phyloP scores from a whole-genome alignment of 2,797 vertebrate genomes.

The Pampus argenteus region DNA sequence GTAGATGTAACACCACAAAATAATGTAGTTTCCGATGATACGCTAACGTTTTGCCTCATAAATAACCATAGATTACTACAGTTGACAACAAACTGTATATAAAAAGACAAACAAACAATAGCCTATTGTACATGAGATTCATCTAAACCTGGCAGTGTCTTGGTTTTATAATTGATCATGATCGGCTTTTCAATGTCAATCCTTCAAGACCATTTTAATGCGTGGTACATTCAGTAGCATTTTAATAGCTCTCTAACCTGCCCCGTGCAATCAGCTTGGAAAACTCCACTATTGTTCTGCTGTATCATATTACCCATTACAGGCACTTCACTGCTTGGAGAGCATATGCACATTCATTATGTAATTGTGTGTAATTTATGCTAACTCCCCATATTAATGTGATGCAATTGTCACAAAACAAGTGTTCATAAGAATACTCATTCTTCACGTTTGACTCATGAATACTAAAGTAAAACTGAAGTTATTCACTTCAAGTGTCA shows the following conservation, averaged over 20 bases:
- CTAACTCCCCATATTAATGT: conserved; percentile 54
- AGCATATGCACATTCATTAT: conserved; percentile 62
- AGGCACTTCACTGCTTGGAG: conserved; percentile 48
- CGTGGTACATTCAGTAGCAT: conserved; percentile 36
- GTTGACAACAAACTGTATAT: background rate
- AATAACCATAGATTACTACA: background rate
- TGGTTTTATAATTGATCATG: conserved; percentile 37
- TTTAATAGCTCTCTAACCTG: conserved; percentile 54
- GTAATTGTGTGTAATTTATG: conserved; percentile 63
- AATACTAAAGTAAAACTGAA: conserved; percentile 56
- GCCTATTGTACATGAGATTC: conserved; percentile 10
- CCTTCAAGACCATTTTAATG: conserved; percentile 56
- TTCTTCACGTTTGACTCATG: conserved; percentile 48
- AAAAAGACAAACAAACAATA: conserved; percentile 25
- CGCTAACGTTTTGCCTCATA: background rate
- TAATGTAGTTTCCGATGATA: background rate
- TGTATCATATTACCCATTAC: conserved; percentile 44
- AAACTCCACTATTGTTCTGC: conserved; percentile 59
- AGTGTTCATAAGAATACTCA: conserved; percentile 37
- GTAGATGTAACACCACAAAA: background rate
- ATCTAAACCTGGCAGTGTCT: conserved; percentile 28
- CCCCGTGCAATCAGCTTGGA: conserved; percentile 59
- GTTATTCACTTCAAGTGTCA: conserved; percentile 50
- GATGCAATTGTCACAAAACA: conserved; percentile 51
- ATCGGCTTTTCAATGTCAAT: conserved; percentile 27